phyloP scores from a whole-genome alignment of 2,797 vertebrate genomes.

The Xerus rutilus region DNA sequence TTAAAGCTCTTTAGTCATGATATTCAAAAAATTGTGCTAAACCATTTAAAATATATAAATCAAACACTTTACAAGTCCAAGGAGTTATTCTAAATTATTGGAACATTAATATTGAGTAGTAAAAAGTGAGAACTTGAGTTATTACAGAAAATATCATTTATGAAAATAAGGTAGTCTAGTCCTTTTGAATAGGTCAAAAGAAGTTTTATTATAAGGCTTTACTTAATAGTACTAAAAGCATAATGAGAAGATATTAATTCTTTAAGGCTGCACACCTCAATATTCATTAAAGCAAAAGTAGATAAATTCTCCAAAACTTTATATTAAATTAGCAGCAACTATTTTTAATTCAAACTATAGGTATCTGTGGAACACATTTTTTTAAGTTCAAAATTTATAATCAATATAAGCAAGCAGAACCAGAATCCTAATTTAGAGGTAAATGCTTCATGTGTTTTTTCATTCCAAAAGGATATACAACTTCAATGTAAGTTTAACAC shows the following conservation, averaged over 20 bases:
- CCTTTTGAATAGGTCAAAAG: not conserved
- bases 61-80: not conserved
- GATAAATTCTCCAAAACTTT: not conserved
- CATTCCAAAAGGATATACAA: not conserved
- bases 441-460: not conserved
- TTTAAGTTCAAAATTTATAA: conserved; percentile 19
- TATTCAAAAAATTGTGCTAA: not conserved
- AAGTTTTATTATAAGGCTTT: not conserved
- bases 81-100: conserved; percentile 30
- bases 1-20: not conserved
- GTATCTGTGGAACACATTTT: not conserved
- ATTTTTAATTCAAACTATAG: not conserved
- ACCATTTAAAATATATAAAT: conserved; percentile 13
- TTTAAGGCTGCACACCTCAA: not conserved
- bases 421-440: not conserved
- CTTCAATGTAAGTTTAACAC: not conserved
- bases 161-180: not conserved
- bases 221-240: not conserved
- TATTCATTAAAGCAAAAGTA: conserved; percentile 45
- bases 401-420: not conserved
- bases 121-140: not conserved
- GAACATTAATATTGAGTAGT: not conserved
- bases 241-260: not conserved
- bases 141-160: not conserved
- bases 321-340: not conserved